Evolutionary conservation across 2,113 vertebrate species (phyloP).

Genomic region (Tympanuchus pallidicinctus): DNA sequence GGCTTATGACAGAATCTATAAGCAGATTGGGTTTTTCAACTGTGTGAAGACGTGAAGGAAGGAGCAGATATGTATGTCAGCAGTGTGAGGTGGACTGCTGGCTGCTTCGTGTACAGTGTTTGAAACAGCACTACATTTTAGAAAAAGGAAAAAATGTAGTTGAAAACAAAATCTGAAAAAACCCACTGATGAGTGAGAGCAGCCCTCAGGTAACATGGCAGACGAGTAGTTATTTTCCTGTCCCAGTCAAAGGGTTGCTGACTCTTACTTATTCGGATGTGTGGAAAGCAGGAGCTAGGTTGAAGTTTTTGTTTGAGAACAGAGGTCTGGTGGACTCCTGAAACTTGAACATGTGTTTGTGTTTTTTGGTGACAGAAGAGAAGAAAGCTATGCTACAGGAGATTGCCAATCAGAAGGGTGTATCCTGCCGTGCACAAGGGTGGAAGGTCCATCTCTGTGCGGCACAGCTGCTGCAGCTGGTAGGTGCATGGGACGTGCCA

Average conservation of each 20-base stretch:
- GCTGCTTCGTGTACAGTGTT: background rate
- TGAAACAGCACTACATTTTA: background rate
- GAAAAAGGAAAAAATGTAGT: background rate
- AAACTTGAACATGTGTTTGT: background rate
- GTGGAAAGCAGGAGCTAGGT: background rate
- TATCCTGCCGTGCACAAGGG: constrained; percentile 95
- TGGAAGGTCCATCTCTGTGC: constrained; percentile 99
- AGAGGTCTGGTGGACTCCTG: background rate
- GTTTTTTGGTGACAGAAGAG: constrained; percentile 84
- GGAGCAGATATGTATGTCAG: background rate
- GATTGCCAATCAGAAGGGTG: constrained; percentile 96
- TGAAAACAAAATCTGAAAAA: background rate
- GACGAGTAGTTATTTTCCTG: background rate
- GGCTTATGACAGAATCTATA: background rate
- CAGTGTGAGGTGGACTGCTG: background rate
- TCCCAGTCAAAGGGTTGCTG: fast-evolving
- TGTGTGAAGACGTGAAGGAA: background rate
- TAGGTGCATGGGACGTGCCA: constrained; percentile 71
- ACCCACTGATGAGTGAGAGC: background rate
- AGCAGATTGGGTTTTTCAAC: background rate
- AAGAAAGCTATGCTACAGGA: constrained; percentile 96
- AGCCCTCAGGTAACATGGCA: background rate
- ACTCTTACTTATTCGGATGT: background rate
- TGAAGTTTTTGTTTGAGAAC: background rate
- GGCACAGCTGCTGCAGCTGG: constrained; percentile 94